Base-by-base conservation (phyloP, 1,140 invertebrate genomes). In the Tetranychus urticae region DNA sequence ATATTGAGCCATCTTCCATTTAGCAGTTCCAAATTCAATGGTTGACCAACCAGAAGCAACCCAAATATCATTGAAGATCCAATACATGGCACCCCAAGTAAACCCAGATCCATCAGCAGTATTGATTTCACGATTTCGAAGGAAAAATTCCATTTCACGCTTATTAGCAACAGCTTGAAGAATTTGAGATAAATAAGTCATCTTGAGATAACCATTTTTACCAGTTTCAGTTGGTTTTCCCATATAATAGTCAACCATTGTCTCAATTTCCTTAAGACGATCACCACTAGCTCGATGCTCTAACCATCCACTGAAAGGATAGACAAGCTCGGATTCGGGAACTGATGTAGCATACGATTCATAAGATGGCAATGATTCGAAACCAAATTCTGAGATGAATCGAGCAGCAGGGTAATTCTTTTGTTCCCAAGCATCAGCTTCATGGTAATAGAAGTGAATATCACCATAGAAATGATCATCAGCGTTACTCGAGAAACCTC, bases 61-160 rank as follows among this genome's bases (percentile, higher is more conserved):
- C 94, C 94, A 98, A 31, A 97, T 86, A 73, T 98, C 93, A 74
- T 98, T 97, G 1, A 98, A 72, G 71, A 98, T 94, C 96, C 96
- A 99, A 74, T 97, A 98, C 46, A 99, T 76, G 14, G 92, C 90
- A n/a, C 94, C 94, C 87, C 94, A 97, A 0, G 76, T 79, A 39
- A 74, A 66, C 1, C 88, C 85, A 71, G 82, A 77, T 2, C 83
- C 82, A 10, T 77, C 67, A 23, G 14, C 6, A 47, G 7, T 3
- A 37, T 63, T 23, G 14, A 64, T 35, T n/a, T 48, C 10, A 34
- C 64, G 75, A 66, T 75, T 71, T 65, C 85, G 80, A 42, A 91
- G 76, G 72, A 96, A 96, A 65, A 81, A 80, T 72, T 97, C 91
- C 0, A 87, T 86, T 74, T 96, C 81, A 14, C 81, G 78, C 71